Conservation (phyloP, 2,113 vertebrate species). For the Crotalus helleri region DNA sequence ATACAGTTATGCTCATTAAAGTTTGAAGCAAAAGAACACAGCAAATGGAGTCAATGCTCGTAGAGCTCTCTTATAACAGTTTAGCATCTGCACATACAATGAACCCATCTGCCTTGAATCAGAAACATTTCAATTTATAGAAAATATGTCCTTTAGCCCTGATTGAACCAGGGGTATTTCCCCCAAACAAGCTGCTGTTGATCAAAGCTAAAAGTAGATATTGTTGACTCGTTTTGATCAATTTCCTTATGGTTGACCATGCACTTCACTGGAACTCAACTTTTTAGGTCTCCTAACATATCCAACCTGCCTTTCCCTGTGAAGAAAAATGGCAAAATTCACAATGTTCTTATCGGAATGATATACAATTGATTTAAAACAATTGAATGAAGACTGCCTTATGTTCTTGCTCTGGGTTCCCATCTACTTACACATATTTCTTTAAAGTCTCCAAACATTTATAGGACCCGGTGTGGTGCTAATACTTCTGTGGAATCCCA, state of each 20-base stretch:
- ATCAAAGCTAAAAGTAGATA: background rate
- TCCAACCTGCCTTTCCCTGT: background rate
- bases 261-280: background rate
- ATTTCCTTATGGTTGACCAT: background rate
- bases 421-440: constrained; percentile 24
- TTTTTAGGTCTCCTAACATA: background rate
- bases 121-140: background rate
- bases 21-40: background rate
- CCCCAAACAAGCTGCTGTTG: background rate
- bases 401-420: background rate
- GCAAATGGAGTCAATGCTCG: background rate
- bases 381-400: constrained; percentile 34
- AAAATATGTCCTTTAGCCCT: background rate
- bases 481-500: constrained; percentile 30
- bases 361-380: constrained; percentile 13
- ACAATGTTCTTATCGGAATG: constrained; percentile 40
- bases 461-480: constrained; percentile 27
- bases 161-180: background rate
- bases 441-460: constrained; percentile 18
- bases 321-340: background rate
- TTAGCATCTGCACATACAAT: background rate
- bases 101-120: background rate
- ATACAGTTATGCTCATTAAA: background rate
- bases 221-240: background rate
- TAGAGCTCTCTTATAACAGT: background rate